phyloP scores from a whole-genome alignment of 2,888 invertebrate genomes.

The Caenorhabditis macrosperma region DNA sequence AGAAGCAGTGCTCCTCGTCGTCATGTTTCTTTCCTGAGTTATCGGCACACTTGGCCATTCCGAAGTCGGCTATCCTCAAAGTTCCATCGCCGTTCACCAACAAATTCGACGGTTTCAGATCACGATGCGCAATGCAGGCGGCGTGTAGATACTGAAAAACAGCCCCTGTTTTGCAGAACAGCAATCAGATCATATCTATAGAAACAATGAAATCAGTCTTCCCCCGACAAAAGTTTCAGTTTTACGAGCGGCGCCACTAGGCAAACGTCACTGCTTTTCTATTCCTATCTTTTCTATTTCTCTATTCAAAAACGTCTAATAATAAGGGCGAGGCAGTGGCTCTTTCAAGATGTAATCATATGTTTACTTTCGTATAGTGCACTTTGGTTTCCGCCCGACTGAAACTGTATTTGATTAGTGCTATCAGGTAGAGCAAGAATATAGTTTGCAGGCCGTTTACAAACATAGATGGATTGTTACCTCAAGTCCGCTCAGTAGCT shows the following conservation, averaged over 20 bases:
- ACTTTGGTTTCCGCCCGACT: slow-evolving; percentile 36
- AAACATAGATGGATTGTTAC: slow-evolving; percentile 35
- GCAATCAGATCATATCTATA: neutral
- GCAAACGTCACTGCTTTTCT: slow-evolving; percentile 14
- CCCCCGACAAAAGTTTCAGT: slow-evolving; percentile 1
- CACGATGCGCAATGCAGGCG: slow-evolving; percentile 77
- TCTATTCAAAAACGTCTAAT: neutral
- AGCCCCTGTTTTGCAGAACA: neutral
- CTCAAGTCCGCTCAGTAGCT: slow-evolving; percentile 73
- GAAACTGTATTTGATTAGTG: slow-evolving; percentile 42
- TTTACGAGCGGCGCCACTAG: slow-evolving; percentile 16
- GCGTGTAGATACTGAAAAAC: slow-evolving; percentile 75
- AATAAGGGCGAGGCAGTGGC: slow-evolving; percentile 26
- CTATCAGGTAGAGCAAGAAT: slow-evolving; percentile 21
- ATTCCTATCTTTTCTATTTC: slow-evolving; percentile 8
- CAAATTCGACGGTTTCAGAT: slow-evolving; percentile 77
- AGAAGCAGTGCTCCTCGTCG: slow-evolving; percentile 78
- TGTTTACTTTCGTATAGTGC: slow-evolving; percentile 52
- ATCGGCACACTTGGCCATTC: slow-evolving; percentile 76
- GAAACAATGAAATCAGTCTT: neutral
- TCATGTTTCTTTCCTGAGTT: slow-evolving; percentile 61
- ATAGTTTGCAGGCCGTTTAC: neutral
- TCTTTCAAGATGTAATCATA: slow-evolving; percentile 31
- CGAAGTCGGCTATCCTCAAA: slow-evolving; percentile 77
- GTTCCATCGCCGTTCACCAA: slow-evolving; percentile 72